phyloP scores from a whole-genome alignment of 2,797 vertebrate genomes.

The Esox lucius region DNA sequence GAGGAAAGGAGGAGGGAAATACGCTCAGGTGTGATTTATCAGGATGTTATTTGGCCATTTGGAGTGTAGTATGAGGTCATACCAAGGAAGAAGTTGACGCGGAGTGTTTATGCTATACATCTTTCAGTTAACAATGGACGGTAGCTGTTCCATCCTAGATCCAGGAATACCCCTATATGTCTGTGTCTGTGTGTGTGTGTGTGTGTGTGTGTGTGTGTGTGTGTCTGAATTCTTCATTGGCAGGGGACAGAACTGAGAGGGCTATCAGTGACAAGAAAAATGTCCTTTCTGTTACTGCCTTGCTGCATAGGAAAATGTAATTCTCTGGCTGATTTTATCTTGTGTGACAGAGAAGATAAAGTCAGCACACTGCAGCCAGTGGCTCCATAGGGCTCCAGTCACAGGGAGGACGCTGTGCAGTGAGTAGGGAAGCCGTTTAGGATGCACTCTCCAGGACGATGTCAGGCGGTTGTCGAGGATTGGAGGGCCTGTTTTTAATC shows the following conservation, averaged over 20 bases:
- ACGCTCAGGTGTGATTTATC: constrained; percentile 5
- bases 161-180: not conserved
- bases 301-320: not conserved
- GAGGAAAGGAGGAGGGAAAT: not conserved
- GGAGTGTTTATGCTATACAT: not conserved
- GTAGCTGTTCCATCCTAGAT: not conserved
- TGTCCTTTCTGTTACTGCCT: not conserved
- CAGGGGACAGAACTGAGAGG: not conserved
- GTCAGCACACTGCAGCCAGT: not conserved
- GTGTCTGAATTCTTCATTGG: too few species aligned
- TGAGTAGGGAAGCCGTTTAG: not conserved
- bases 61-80: constrained; percentile 3
- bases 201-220: not conserved
- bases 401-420: not conserved
- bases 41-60: not conserved
- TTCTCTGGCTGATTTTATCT: not conserved
- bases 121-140: not conserved
- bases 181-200: not conserved
- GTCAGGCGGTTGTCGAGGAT: constrained; percentile 16
- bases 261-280: not conserved
- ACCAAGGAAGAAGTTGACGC: not conserved
- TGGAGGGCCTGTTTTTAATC: not conserved
- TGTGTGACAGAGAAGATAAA: not conserved
- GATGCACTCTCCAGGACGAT: not conserved
- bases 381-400: not conserved